phyloP scores from a whole-genome alignment of 2,113 vertebrate genomes.

The Dasyprocta punctata region DNA sequence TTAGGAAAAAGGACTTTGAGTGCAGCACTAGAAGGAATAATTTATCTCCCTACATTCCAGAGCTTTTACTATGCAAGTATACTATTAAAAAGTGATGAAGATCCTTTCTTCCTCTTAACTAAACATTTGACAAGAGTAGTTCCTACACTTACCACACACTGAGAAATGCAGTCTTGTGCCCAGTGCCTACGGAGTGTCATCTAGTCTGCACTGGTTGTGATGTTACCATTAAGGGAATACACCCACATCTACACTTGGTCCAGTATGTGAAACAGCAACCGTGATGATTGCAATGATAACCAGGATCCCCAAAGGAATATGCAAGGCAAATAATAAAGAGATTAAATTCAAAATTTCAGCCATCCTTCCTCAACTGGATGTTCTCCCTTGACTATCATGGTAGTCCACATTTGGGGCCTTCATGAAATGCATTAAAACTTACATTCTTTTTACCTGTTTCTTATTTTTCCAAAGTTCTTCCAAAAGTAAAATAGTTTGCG shows the following conservation, averaged over 20 bases:
- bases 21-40: background rate
- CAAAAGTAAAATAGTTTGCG: background rate
- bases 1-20: background rate
- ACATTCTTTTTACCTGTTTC: background rate
- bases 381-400: background rate
- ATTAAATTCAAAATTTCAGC: background rate
- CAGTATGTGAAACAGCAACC: too few relatives aligned
- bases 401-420: background rate
- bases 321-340: background rate
- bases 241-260: background rate
- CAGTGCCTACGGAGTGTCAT: background rate
- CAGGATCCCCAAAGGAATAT: background rate
- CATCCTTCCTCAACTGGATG: background rate
- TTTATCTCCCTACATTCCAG: background rate
- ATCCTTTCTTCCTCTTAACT: too few relatives aligned
- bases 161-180: background rate
- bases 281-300: background rate
- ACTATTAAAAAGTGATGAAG: background rate
- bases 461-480: background rate
- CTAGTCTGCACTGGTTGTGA: background rate
- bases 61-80: background rate
- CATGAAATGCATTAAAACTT: background rate
- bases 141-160: background rate
- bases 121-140: background rate
- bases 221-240: background rate